A percentile compares a stretch with the other conserved stretches of the same genome.
These are phyloP conservation scores for Eupithecia tripunctaria DNA, from an alignment of 2,888 invertebrate genomes.

Conservation along the genomic window DNA sequence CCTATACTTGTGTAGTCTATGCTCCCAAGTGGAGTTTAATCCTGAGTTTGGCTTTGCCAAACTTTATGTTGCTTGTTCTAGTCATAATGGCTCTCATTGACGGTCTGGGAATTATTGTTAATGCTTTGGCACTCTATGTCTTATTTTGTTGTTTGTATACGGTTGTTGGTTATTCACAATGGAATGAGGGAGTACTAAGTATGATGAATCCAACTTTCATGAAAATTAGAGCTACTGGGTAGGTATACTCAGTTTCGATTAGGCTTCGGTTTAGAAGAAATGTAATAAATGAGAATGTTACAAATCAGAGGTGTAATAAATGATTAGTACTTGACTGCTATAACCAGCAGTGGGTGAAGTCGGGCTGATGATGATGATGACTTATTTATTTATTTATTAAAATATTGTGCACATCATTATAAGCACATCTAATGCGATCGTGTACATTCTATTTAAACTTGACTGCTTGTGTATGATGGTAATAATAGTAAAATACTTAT, in stretches of 20 bases:
- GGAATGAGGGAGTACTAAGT: not conserved
- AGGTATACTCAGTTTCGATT: not conserved
- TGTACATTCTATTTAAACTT: too few species aligned
- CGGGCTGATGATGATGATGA: too few species aligned
- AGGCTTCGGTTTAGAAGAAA: not conserved
- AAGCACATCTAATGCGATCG: too few species aligned
- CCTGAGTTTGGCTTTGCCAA: slow-evolving; percentile 66
- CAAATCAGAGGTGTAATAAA: not conserved
- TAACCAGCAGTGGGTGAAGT: too few species aligned
- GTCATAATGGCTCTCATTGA: slow-evolving; percentile 73
- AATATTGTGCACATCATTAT: too few species aligned
- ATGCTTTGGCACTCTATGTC: slow-evolving; percentile 55
- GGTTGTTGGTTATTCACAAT: not conserved
- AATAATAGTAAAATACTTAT: not conserved
- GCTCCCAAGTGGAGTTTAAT: slow-evolving; percentile 65
- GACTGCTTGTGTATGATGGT: not conserved
- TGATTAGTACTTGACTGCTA: not conserved
- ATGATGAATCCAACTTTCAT: not conserved
- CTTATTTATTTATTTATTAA: too few species aligned
- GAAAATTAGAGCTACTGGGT: not conserved
- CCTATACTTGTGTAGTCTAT: slow-evolving; percentile 46
- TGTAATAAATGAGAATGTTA: not conserved
- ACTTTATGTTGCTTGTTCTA: slow-evolving; percentile 71
- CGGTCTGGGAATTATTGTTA: slow-evolving; percentile 66
- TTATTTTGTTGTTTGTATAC: not conserved